Evolutionary conservation across 2,888 invertebrate species (phyloP), one percentile per base, ranked within the genome.

Genomic region (Cremastinae sp.): DNA sequence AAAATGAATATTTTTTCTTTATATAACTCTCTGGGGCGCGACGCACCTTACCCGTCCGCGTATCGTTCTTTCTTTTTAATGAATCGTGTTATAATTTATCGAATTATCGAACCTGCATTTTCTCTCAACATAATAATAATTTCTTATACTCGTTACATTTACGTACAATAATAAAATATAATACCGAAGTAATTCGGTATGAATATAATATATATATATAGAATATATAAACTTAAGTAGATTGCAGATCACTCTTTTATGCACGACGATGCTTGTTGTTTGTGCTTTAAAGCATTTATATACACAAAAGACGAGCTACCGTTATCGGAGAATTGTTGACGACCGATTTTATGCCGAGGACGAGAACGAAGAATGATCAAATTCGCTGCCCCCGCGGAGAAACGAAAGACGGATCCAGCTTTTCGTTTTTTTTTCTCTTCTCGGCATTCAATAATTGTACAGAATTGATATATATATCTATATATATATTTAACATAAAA

Each of bases 241-340:
- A 85, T 86, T 87, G 87, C 85, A 86, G 86, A 87, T 88, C 86
- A 87, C 84, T 84, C 81, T 83, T 78, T 79, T 70, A 73, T 80
- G 78, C 76, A 79, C 80, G 78, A 59, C 64, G 73, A 78, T 78
- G 78, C 75, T 78, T 75, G 55, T 61, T 71, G 79, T 76, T 79
- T 80, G 79, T 81, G 81, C 78, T 76, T 82, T 71, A 80, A 28
- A 83, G 77, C 82, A 83, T 75, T 20, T 77, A 73, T 80, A 78
- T 83, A 85, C 84, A 78, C 81, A 83, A 80, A 80, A 79, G 77
- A 84, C 81, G 81, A 81, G 78, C 75, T 78, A 82, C 78, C 74
- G 61, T 76, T 72, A 71, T 78, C 72, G 14, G 59, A 47, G 72
- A 49, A 51, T 53, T 62, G 45, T 56, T 28, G 5, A 49, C 66